A percentile compares a stretch with the other conserved stretches of the same genome.
Evolutionary conservation across 2,113 vertebrate genomes (phyloP).

Genomic region (Pollimyrus isidori): DNA sequence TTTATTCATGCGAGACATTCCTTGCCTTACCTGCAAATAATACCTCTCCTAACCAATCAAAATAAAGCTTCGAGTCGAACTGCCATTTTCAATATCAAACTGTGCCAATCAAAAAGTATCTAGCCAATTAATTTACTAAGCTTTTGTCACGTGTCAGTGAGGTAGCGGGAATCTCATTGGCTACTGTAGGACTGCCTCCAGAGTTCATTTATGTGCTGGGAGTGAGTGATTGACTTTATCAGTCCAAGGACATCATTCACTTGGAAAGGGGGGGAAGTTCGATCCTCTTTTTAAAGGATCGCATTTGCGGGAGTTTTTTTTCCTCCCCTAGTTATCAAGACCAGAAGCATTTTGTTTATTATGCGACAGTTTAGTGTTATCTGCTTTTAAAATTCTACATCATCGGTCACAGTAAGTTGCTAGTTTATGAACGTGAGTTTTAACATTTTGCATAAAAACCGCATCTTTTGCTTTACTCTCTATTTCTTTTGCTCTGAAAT

Average conservation of each 20-base stretch:
- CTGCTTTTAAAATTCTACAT: constrained; percentile 43
- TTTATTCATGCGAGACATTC: constrained; percentile 35
- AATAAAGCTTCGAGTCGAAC: constrained; percentile 58
- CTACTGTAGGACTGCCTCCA: constrained; percentile 69
- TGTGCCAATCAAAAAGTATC: constrained; percentile 67
- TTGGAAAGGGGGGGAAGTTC: constrained; percentile 76
- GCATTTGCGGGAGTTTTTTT: constrained; percentile 60
- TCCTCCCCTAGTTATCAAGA: constrained; percentile 49
- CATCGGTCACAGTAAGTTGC: constrained; percentile 27
- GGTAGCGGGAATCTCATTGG: constrained; percentile 71
- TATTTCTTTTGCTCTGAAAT: constrained; percentile 59
- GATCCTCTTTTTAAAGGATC: constrained; percentile 73
- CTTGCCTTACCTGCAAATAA: constrained; percentile 70
- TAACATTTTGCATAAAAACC: background rate
- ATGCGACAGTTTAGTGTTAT: constrained; percentile 42
- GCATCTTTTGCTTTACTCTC: constrained; percentile 27
- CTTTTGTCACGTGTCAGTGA: constrained; percentile 66
- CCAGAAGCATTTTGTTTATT: constrained; percentile 36
- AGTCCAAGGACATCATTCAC: constrained; percentile 90
- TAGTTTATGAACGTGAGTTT: background rate
- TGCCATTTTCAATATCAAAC: constrained; percentile 73
- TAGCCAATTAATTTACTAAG: constrained; percentile 65
- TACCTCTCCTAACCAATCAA: constrained; percentile 71
- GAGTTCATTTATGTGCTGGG: constrained; percentile 84
- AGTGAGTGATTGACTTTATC: constrained; percentile 95